Evolutionary conservation across 2,113 vertebrate species (phyloP).

Genomic region (Chiloscyllium plagiosum): DNA sequence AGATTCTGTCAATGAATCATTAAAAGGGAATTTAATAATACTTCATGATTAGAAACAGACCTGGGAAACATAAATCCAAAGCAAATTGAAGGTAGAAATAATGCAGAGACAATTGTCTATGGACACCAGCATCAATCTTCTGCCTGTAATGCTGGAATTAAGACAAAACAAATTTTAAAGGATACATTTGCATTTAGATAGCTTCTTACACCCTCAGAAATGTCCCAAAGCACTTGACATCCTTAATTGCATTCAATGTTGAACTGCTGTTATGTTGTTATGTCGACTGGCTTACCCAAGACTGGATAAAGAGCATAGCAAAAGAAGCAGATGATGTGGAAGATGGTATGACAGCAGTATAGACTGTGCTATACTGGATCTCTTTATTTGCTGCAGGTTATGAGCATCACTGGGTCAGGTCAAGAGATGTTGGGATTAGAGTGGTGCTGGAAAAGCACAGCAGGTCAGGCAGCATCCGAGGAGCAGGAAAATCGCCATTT

Average conservation of each 20-base stretch:
- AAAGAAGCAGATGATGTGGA: not conserved
- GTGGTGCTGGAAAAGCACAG: no score
- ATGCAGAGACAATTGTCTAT: not conserved
- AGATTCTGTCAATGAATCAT: not conserved
- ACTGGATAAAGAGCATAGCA: not conserved
- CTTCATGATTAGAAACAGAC: not conserved
- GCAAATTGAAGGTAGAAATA: not conserved
- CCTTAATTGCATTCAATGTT: not conserved
- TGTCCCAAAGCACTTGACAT: not conserved
- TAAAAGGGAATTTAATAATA: slow-evolving; percentile 2
- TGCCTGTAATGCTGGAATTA: not conserved
- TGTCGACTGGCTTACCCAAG: not conserved
- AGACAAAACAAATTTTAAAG: not conserved
- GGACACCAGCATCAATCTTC: not conserved
- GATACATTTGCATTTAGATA: not conserved
- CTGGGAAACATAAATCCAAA: not conserved
- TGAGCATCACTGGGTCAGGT: not conserved
- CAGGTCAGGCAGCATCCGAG: no score
- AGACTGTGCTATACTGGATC: not conserved
- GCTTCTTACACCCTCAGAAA: not conserved
- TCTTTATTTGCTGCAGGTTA: not conserved
- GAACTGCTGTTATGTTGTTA: not conserved
- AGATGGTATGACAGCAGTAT: not conserved
- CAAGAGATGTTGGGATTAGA: no score
- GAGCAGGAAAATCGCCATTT: no score